Base-by-base conservation (phyloP, 2,113 vertebrate species). In the Oxygymnocypris stewartii region DNA sequence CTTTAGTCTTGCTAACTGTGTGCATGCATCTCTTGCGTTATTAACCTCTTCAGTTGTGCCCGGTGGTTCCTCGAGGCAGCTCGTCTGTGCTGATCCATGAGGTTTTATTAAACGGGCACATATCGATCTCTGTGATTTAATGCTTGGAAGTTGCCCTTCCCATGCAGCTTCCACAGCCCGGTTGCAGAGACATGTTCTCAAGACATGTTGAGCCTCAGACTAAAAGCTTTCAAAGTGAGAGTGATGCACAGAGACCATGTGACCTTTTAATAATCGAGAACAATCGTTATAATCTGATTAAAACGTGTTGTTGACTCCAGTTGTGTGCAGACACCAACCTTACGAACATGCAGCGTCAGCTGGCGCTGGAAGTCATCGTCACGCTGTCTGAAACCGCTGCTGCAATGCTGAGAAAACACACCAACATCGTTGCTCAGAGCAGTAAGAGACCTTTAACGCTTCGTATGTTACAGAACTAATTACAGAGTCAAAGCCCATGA, bases 321-420 rank as follows among this genome's bases (percentile, higher is more conserved):
- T 85, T 99, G 47, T 99, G 97, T 85, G 97, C 95, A 9, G 98
- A 99, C 92, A 92, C 95, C n/a, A 96, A 88, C 91, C 94, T 99
- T 91, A 96, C 94, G 20, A 99, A 98, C 90, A 99, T 98, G 97
- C 98, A 99, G 90, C 95, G 97, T 88, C 98, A 99, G 86, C 91
- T 99, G 93, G 97, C 98, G 0, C 91, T 99, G 71, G 98, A 99
- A 93, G 98, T 99, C 69, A 97, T 99, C 0, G 97, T 99, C 89
- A 98, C 97, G 3, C 94, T 99, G 37, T 99, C 98, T 0, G 98
- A 99, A 93, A 99, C 98, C 0, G 98, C 97, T 2, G 97, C 98
- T 1, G 97, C 98, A 88, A 99, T 99, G 98, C 91, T 99, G 91
- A 96, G 98, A 90, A 99, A 97, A 86, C 97, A 99, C 90, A 99